phyloP scores from a whole-genome alignment of 2,113 vertebrate genomes.

The Scomber colias region DNA sequence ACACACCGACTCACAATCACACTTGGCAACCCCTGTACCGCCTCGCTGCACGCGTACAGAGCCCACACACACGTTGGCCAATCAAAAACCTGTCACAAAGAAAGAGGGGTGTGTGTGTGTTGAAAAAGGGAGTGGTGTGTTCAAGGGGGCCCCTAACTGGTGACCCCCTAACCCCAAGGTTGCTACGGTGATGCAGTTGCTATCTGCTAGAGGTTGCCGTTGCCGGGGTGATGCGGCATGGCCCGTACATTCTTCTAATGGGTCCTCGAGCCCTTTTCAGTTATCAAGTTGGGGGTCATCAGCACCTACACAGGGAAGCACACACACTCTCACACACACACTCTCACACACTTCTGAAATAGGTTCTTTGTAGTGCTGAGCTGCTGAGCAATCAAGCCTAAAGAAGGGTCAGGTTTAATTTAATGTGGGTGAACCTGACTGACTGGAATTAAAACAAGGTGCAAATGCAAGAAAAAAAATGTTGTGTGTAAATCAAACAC shows the following conservation, averaged over 20 bases:
- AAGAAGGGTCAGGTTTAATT: constrained; percentile 38
- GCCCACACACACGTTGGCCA: constrained; percentile 59
- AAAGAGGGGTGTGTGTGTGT: constrained; percentile 52
- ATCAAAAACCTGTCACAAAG: constrained; percentile 72
- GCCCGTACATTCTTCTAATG: constrained; percentile 35
- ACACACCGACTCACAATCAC: constrained; percentile 30
- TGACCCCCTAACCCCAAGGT: constrained; percentile 69
- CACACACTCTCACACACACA: constrained; percentile 19
- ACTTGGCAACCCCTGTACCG: constrained; percentile 39
- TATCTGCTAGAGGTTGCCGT: constrained; percentile 68
- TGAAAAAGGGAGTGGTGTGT: constrained; percentile 51
- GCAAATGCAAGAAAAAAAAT: background rate
- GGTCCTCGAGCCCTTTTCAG: constrained; percentile 58
- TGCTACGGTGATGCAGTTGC: constrained; percentile 73
- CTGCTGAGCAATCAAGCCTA: constrained; percentile 55
- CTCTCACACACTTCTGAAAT: constrained; percentile 44
- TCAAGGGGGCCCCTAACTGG: constrained; percentile 54
- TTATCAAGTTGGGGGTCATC: constrained; percentile 64
- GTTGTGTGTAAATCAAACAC: background rate
- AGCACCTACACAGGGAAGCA: constrained; percentile 9
- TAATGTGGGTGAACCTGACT: constrained; percentile 1
- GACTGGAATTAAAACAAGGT: background rate
- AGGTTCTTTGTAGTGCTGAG: constrained; percentile 52
- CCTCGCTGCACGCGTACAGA: constrained; percentile 64
- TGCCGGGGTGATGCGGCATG: constrained; percentile 54